Percentiles rank a stretch among this genome's conserved stretches.
Evolutionary conservation across 2,888 invertebrate genomes (phyloP).

Genomic region (Tipula lateralis): DNA sequence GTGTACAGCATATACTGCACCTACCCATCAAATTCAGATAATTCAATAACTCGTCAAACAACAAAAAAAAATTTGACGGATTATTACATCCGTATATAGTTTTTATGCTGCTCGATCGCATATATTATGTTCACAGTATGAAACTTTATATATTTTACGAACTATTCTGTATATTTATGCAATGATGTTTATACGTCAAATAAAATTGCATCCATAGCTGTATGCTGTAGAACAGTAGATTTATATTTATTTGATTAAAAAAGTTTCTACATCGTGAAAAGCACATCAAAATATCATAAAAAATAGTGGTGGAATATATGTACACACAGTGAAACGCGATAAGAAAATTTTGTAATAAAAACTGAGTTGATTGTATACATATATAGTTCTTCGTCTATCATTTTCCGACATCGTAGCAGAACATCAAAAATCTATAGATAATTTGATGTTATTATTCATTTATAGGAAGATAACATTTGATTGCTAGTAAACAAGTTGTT

Average conservation of each 20-base stretch:
- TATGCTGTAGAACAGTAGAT: neutral
- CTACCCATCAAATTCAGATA: neutral
- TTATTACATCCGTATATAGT: no score
- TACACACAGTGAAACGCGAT: neutral
- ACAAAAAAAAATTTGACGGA: neutral
- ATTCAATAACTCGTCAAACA: neutral
- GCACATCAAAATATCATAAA: neutral
- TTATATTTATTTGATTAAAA: constrained; percentile 6
- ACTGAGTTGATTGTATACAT: neutral
- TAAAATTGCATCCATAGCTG: neutral
- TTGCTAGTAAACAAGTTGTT: constrained; percentile 11
- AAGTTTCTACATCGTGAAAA: neutral
- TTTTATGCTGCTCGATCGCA: no score
- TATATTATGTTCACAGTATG: neutral
- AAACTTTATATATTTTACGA: neutral
- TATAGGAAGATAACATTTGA: neutral
- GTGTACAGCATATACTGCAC: neutral
- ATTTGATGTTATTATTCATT: constrained; percentile 7
- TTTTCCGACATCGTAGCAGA: neutral
- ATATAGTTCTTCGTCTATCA: neutral
- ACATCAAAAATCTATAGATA: constrained; percentile 1
- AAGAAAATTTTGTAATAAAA: constrained; percentile 15
- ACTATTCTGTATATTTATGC: neutral
- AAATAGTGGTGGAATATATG: neutral
- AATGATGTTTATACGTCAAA: neutral